phyloP scores from a whole-genome alignment of 2,113 vertebrate genomes.

The Vimba vimba region DNA sequence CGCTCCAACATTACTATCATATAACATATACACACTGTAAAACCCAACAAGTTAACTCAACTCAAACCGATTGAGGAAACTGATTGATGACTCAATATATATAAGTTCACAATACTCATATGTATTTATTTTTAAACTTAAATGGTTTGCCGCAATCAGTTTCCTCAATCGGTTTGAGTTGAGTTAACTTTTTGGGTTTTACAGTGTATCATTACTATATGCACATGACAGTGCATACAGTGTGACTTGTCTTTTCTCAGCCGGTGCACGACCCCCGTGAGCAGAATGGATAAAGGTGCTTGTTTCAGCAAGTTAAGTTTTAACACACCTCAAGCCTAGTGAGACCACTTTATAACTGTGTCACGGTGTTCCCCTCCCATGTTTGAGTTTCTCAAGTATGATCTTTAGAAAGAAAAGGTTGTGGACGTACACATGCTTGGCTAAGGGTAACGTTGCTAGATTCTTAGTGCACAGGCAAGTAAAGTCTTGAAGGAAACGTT shows the following conservation, averaged over 20 bases:
- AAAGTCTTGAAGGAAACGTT: slow-evolving; percentile 66
- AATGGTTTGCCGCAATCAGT: no score
- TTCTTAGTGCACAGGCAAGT: slow-evolving; percentile 60
- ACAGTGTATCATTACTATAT: no score
- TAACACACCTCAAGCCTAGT: background rate
- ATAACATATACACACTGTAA: no score
- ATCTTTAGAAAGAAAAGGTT: background rate
- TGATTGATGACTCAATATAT: no score
- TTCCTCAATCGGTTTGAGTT: no score
- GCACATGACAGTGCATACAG: background rate
- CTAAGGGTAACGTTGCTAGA: slow-evolving; percentile 47
- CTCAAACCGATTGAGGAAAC: no score
- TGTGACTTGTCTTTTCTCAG: background rate
- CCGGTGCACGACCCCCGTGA: background rate
- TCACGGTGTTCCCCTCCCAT: background rate
- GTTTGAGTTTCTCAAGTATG: background rate
- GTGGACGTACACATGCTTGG: slow-evolving; percentile 32
- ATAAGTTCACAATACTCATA: no score
- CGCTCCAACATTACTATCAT: background rate
- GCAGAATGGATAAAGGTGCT: background rate
- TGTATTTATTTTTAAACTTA: no score
- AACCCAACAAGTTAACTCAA: no score
- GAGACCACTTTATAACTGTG: slow-evolving; percentile 4
- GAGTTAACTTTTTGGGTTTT: no score
- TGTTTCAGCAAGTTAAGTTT: slow-evolving; percentile 11